phyloP scores from a whole-genome alignment of 2,113 vertebrate genomes.

The Rafetus swinhoei region DNA sequence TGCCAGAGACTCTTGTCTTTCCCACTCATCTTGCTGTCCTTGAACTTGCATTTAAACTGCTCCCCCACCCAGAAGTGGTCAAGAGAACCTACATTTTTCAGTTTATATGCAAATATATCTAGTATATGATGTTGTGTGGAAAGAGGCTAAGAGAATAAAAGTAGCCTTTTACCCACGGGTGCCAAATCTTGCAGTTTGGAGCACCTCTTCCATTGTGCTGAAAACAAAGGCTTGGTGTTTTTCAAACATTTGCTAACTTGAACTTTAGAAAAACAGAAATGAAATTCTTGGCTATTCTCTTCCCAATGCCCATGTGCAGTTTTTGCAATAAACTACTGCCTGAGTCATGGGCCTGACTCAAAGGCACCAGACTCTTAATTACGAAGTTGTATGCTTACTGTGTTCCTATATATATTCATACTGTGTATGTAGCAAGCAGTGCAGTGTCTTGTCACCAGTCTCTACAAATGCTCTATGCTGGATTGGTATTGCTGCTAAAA shows the following conservation, averaged over 20 bases:
- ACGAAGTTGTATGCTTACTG: background rate
- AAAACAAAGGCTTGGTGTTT: background rate
- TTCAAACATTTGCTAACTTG: background rate
- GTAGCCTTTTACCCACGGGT: background rate
- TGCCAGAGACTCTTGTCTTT: background rate
- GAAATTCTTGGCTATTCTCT: background rate
- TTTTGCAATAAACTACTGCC: background rate
- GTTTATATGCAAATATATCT: background rate
- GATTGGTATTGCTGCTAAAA: rapidly evolving
- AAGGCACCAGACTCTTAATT: constrained; percentile 20
- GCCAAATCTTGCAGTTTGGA: background rate
- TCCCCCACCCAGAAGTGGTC: background rate
- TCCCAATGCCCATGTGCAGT: background rate
- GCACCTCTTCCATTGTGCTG: rapidly evolving
- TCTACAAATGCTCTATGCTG: rapidly evolving
- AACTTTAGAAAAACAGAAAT: background rate
- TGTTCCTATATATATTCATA: background rate
- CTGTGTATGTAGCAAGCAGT: background rate
- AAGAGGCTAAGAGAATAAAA: background rate
- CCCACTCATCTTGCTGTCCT: background rate
- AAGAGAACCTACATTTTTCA: background rate
- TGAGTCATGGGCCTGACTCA: constrained; percentile 62
- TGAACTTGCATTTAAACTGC: background rate
- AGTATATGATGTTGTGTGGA: background rate
- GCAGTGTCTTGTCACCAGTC: background rate